A percentile compares a stretch with the other conserved stretches of the same genome.
Evolutionary conservation across 2,797 vertebrate species (phyloP).

Genomic region (Chelmon rostratus): DNA sequence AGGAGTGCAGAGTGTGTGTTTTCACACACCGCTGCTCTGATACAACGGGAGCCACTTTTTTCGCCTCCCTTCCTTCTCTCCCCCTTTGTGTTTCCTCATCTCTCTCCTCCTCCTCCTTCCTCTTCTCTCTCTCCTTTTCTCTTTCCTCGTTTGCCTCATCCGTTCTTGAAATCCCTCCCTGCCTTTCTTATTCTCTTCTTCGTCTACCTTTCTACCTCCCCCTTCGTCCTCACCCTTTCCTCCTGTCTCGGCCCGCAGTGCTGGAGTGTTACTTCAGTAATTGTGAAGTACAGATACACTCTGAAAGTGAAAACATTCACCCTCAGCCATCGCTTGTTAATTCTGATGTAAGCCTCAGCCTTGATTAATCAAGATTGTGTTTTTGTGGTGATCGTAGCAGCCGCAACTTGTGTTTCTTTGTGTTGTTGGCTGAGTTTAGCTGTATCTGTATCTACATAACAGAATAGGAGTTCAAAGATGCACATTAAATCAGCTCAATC

Average conservation of each 20-base stretch:
- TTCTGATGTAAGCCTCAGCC: slow-evolving; percentile 23
- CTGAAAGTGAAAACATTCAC: slow-evolving; percentile 33
- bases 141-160: slow-evolving; percentile 13
- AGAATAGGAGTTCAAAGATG: background rate
- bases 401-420: slow-evolving; percentile 32
- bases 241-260: slow-evolving; percentile 30
- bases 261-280: slow-evolving; percentile 20
- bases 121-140: slow-evolving; percentile 9
- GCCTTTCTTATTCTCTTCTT: slow-evolving; percentile 7
- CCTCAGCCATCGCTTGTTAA: background rate
- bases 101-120: slow-evolving; percentile 27
- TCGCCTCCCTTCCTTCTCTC: slow-evolving; percentile 36
- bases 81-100: slow-evolving; percentile 41
- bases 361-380: slow-evolving; percentile 36
- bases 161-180: slow-evolving; percentile 33
- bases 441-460: slow-evolving; percentile 7
- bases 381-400: slow-evolving; percentile 39
- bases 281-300: slow-evolving; percentile 23
- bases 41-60: slow-evolving; percentile 71
- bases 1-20: slow-evolving; percentile 84
- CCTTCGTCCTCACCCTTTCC: slow-evolving; percentile 36
- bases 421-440: slow-evolving; percentile 20
- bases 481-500: slow-evolving; percentile 4
- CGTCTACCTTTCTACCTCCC: slow-evolving; percentile 17
- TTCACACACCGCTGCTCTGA: slow-evolving; percentile 79